Evolutionary conservation across 2,888 invertebrate species (phyloP).

Genomic region (Sialis fuliginosa): DNA sequence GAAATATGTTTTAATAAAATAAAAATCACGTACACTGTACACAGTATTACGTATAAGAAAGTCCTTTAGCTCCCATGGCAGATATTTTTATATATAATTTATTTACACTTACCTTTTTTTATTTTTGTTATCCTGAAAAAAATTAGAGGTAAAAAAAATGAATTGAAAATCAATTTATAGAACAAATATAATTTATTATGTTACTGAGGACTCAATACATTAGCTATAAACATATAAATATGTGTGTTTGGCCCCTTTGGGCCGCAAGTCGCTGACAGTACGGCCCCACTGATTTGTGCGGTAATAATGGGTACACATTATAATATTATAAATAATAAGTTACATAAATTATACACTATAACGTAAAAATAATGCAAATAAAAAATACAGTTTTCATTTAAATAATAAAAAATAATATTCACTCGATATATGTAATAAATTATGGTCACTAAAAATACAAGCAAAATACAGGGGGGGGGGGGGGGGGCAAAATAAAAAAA

Average conservation of each 20-base stretch:
- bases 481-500: background rate
- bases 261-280: background rate
- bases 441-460: conserved; percentile 1
- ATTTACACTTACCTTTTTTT: no score
- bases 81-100: no score
- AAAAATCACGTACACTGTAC: no score
- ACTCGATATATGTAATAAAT: background rate
- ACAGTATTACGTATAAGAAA: no score
- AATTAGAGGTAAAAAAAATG: no score
- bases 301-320: background rate
- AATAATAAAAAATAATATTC: conserved; percentile 5
- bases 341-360: conserved; percentile 26
- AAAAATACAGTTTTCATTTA: conserved; percentile 6
- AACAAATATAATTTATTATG: conserved; percentile 29
- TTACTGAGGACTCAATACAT: conserved; percentile 10
- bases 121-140: no score
- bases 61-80: no score
- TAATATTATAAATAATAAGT: conserved; percentile 27
- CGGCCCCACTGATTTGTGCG: background rate
- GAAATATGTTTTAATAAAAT: no score
- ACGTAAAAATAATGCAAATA: conserved; percentile 18
- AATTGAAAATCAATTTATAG: conserved; percentile 3
- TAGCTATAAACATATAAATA: background rate
- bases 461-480: background rate
- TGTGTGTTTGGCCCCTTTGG: background rate